phyloP scores from a whole-genome alignment of 2,113 vertebrate species.

The Colinus virginianus region DNA sequence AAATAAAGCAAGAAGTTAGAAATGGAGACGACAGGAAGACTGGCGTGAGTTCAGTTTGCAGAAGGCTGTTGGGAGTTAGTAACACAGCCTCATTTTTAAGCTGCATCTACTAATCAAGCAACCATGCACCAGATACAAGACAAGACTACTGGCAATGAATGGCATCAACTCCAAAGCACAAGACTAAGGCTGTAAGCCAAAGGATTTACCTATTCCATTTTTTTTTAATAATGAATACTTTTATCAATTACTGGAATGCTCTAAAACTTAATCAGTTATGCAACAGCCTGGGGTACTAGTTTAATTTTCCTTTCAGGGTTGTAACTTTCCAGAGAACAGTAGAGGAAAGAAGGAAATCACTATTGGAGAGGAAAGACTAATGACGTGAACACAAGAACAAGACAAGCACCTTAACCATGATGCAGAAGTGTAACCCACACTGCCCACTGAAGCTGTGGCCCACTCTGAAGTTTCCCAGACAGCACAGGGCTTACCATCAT shows the following conservation, averaged over 20 bases:
- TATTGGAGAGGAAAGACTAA: neutral
- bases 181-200: neutral
- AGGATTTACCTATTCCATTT: neutral
- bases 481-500: slow-evolving; percentile 83
- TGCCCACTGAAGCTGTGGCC: neutral
- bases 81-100: neutral
- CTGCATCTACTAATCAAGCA: neutral
- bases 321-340: neutral
- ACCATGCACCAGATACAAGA: neutral
- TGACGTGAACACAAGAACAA: neutral
- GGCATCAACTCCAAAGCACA: neutral
- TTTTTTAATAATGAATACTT: neutral
- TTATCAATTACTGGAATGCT: neutral
- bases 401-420: neutral
- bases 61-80: neutral
- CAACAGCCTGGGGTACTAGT: neutral
- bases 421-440: neutral
- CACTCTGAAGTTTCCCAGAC: neutral
- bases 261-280: neutral
- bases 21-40: neutral
- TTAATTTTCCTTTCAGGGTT: neutral
- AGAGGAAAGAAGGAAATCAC: neutral
- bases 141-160: neutral
- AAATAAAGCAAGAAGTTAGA: neutral
- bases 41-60: neutral